These are phyloP conservation scores for Polypterus bichir DNA, from an alignment of 2,113 vertebrate species.

Conservation along the genomic window DNA sequence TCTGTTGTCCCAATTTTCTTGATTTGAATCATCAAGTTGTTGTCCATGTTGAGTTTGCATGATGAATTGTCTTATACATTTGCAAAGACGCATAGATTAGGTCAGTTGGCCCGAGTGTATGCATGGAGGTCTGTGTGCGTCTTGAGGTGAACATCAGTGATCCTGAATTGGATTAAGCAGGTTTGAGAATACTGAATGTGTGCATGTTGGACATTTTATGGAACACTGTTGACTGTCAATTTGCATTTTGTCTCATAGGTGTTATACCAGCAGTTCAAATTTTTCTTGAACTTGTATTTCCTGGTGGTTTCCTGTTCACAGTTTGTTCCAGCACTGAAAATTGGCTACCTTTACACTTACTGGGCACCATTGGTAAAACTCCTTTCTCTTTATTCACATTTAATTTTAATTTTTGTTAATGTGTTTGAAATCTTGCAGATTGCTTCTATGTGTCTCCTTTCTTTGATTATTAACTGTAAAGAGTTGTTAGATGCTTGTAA, in stretches of 20 bases:
- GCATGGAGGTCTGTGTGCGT: too few relatives aligned
- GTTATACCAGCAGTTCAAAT: conserved; percentile 98
- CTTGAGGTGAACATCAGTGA: too few relatives aligned
- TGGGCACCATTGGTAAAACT: conserved; percentile 92
- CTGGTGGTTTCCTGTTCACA: conserved; percentile 92
- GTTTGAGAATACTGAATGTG: not conserved
- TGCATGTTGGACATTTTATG: not conserved
- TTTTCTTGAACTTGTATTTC: conserved; percentile 98
- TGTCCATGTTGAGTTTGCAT: too few relatives aligned
- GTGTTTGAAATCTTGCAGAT: not conserved
- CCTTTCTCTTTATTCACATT: too few relatives aligned
- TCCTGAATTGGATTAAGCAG: too few relatives aligned
- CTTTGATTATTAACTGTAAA: too few relatives aligned
- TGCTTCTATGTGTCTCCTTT: not conserved
- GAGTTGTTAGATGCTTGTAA: too few relatives aligned
- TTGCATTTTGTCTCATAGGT: conserved; percentile 60
- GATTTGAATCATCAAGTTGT: too few relatives aligned
- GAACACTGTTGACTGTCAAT: conserved; percentile 2
- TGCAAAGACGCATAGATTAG: too few relatives aligned
- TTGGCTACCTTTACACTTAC: conserved; percentile 96
- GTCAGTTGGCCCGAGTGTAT: too few relatives aligned
- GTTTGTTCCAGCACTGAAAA: conserved; percentile 87
- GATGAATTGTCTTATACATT: too few relatives aligned
- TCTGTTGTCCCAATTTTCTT: too few relatives aligned
- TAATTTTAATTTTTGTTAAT: not conserved